Conservation (phyloP, 2,797 vertebrate species). For the Lepus oiostolus region DNA sequence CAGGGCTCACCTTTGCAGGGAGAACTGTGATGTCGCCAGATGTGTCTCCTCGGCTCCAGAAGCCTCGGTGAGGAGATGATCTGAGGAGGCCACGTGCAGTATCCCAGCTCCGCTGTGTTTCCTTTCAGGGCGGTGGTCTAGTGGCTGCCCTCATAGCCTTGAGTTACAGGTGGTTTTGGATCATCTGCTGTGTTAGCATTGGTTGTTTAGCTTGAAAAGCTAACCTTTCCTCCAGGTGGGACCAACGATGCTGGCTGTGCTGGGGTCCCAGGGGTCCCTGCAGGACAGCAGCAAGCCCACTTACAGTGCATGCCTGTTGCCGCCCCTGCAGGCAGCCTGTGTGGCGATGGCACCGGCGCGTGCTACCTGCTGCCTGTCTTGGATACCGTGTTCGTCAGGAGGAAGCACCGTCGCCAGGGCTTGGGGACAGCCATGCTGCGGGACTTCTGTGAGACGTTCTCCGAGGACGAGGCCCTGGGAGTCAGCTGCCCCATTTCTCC, state of each 20-base stretch:
- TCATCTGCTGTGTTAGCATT: fast-evolving
- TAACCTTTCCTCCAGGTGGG: not conserved
- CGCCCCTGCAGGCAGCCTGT: conserved; percentile 91
- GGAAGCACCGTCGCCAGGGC: conserved; percentile 90
- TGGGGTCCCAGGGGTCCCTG: not conserved
- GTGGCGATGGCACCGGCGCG: conserved; percentile 86
- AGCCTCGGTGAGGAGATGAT: not conserved
- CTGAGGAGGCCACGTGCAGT: not conserved
- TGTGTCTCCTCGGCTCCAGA: not conserved
- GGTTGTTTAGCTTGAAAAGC: not conserved
- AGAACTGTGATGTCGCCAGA: not conserved
- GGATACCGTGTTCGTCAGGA: conserved; percentile 94
- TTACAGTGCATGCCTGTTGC: fast-evolving
- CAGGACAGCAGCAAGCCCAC: fast-evolving
- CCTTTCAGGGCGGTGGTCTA: not conserved
- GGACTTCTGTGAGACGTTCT: conserved; percentile 93
- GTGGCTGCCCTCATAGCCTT: not conserved
- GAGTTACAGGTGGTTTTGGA: not conserved
- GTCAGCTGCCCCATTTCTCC: conserved; percentile 94
- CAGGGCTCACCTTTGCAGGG: not conserved
- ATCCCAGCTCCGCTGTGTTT: not conserved
- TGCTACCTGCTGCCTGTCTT: conserved; percentile 94
- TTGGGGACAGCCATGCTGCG: conserved; percentile 92
- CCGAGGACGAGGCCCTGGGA: conserved; percentile 91
- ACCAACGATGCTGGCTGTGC: not conserved